Evolutionary conservation across 2,113 vertebrate genomes (phyloP).

Genomic region (Plecturocebus donacophilus): DNA sequence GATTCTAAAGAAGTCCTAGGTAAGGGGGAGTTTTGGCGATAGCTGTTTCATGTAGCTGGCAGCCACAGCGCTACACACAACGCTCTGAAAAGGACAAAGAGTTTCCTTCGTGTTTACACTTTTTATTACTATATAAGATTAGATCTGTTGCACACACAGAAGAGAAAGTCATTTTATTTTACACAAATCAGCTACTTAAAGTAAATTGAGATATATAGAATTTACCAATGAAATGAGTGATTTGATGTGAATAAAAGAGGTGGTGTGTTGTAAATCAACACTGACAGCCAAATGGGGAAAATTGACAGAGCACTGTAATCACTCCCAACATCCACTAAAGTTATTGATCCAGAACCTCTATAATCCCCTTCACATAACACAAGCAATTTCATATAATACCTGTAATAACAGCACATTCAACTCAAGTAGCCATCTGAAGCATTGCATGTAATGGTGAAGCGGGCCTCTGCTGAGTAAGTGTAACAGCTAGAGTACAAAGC

Average conservation of each 20-base stretch:
- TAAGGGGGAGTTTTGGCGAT: not conserved
- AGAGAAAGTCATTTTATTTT: constrained; percentile 89
- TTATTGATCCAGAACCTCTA: constrained; percentile 98
- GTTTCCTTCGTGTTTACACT: constrained; percentile 46
- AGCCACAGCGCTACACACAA: not conserved
- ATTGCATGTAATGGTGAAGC: constrained; percentile 91
- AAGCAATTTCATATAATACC: constrained; percentile 99
- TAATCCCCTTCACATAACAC: constrained; percentile 97
- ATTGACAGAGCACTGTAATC: constrained; percentile 97
- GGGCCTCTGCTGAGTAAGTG: constrained; percentile 86
- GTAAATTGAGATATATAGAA: constrained; percentile 92
- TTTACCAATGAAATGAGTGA: constrained; percentile 92
- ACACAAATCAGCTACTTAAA: constrained; percentile 92
- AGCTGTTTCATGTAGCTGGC: constrained; percentile 41
- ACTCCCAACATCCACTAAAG: constrained; percentile 95
- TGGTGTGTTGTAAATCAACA: constrained; percentile 90
- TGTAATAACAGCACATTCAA: constrained; percentile 97
- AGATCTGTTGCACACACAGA: constrained; percentile 77
- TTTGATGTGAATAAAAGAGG: constrained; percentile 91
- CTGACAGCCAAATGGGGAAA: constrained; percentile 92
- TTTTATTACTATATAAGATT: constrained; percentile 79
- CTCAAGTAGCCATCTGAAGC: constrained; percentile 94
- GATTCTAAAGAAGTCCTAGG: not conserved
- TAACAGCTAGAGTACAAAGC: constrained; percentile 82
- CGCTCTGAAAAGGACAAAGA: constrained; percentile 68